Evolutionary conservation across 2,113 vertebrate genomes (phyloP).

Genomic region (Pelecanoides urinatrix): DNA sequence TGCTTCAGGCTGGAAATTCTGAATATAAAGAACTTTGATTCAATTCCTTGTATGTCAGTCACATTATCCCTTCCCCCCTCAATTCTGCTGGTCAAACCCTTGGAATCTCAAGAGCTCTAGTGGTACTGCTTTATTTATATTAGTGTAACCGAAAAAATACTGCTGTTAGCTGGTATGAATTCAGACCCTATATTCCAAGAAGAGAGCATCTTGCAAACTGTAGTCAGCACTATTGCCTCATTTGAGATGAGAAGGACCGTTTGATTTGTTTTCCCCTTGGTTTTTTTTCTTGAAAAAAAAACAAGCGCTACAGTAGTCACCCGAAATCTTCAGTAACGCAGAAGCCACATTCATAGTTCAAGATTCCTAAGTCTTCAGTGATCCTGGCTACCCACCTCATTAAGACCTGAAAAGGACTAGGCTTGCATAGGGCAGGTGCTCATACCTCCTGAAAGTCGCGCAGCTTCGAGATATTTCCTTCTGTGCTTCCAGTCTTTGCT

Average conservation of each 20-base stretch:
- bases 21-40: background rate
- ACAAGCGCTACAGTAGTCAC: fast-evolving
- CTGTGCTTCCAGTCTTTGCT: background rate
- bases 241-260: background rate
- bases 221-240: background rate
- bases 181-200: background rate
- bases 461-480: background rate
- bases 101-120: background rate
- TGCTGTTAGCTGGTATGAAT: background rate
- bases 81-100: background rate
- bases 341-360: background rate
- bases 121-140: background rate
- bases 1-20: background rate
- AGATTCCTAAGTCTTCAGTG: background rate
- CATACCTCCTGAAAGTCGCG: background rate
- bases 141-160: background rate
- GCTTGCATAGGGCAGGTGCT: background rate
- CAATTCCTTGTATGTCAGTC: background rate
- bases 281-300: background rate
- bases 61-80: background rate
- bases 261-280: background rate
- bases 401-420: background rate
- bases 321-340: background rate
- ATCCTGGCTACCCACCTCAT: background rate
- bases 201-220: background rate